These are phyloP conservation scores for Drosophila lowei DNA, from an alignment of 1,140 invertebrate genomes.

Conservation along the genomic window DNA sequence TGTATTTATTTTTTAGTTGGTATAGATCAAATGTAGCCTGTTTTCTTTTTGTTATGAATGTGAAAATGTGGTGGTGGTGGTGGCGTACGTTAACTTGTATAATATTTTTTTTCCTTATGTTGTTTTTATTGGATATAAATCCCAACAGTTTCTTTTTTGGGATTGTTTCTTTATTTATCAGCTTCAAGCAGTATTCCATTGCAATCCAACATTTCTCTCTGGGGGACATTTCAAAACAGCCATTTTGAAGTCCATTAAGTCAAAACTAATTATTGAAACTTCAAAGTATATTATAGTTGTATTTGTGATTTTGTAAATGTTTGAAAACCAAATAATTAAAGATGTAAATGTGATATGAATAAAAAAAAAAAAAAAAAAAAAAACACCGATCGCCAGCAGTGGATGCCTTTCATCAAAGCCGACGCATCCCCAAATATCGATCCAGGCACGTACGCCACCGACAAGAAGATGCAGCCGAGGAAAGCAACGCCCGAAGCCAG, in stretches of 20 bases:
- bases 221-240: conserved; percentile 7
- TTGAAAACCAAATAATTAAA: conserved; percentile 47
- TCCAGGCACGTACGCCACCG: too few species aligned
- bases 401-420: too few species aligned
- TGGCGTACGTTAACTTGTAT: conserved; percentile 13
- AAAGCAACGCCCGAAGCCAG: too few species aligned
- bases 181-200: conserved; percentile 59
- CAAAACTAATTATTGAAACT: conserved; percentile 22
- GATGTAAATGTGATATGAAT: conserved; percentile 46
- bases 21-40: conserved; percentile 9
- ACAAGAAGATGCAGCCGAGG: too few species aligned
- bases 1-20: conserved; percentile 6
- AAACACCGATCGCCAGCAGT: too few species aligned
- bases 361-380: too few species aligned
- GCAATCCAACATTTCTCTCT: conserved; percentile 1
- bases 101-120: conserved; percentile 5
- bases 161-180: conserved; percentile 22
- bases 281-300: conserved; percentile 31
- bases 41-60: not conserved
- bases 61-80: conserved; percentile 8
- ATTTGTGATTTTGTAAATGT: conserved; percentile 51
- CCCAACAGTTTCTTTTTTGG: conserved; percentile 4
- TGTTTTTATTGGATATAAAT: conserved; percentile 4
- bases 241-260: not conserved
- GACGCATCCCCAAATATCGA: too few species aligned